phyloP scores from a whole-genome alignment of 2,888 invertebrate genomes.

The Zonitis immaculata region DNA sequence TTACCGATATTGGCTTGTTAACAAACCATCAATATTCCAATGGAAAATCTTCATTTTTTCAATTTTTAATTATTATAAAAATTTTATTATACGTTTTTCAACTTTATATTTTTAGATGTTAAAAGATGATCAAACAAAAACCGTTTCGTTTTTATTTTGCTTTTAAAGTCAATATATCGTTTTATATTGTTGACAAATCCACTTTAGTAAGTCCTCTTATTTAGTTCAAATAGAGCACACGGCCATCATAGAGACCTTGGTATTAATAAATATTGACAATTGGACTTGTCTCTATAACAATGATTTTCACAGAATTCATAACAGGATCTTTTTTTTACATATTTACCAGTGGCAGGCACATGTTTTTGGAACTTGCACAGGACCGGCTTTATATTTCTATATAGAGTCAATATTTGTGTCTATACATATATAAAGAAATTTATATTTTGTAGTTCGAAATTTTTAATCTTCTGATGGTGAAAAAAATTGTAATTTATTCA shows the following conservation, averaged over 20 bases:
- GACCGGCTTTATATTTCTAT: no score
- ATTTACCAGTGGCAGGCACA: neutral
- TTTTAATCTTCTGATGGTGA: no score
- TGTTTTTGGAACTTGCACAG: neutral
- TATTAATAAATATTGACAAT: constrained; percentile 32
- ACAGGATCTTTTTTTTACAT: constrained; percentile 2
- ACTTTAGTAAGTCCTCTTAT: constrained; percentile 29
- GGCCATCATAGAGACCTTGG: constrained; percentile 28
- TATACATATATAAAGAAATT: no score
- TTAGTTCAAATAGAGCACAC: constrained; percentile 36
- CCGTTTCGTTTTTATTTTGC: constrained; percentile 12
- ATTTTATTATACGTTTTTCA: no score
- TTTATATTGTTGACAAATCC: constrained; percentile 26
- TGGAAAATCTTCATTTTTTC: no score
- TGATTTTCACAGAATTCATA: constrained; percentile 28
- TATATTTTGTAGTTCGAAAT: no score
- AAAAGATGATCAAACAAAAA: constrained; percentile 14
- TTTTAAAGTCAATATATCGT: constrained; percentile 16
- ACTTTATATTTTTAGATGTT: no score
- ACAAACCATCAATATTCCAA: no score
- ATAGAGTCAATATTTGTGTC: no score
- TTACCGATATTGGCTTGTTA: no score
- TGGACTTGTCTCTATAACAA: constrained; percentile 24
- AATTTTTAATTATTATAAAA: no score
- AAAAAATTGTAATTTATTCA: no score